These are phyloP conservation scores for Drosophila formosana DNA, from an alignment of 2,888 invertebrate species.

Conservation along the genomic window DNA sequence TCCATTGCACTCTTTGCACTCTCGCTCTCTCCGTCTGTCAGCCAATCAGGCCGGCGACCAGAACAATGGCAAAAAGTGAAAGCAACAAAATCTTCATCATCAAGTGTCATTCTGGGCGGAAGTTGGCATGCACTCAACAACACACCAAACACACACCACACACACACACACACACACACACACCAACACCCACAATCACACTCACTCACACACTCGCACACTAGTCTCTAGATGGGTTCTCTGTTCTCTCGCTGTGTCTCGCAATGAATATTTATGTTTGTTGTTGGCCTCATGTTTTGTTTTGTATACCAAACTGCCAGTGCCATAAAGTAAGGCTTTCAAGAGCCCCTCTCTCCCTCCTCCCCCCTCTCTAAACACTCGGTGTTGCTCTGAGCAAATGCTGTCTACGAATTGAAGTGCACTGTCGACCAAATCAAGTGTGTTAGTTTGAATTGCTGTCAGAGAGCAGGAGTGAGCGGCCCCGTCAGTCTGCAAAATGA, in stretches of 20 bases:
- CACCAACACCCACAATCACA: conserved; percentile 36
- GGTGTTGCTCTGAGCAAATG: conserved; percentile 15
- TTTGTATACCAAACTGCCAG: conserved; percentile 54
- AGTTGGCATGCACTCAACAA: conserved; percentile 63
- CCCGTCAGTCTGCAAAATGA: conserved; percentile 20
- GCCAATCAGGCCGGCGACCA: conserved; percentile 53
- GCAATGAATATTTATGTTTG: conserved; percentile 76
- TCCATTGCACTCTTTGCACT: neutral
- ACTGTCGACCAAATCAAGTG: conserved; percentile 72
- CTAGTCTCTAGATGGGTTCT: conserved; percentile 39
- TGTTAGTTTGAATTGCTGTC: conserved; percentile 64
- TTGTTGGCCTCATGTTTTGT: conserved; percentile 58
- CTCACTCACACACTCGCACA: conserved; percentile 23
- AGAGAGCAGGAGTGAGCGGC: conserved; percentile 10
- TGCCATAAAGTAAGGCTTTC: conserved; percentile 41
- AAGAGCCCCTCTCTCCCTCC: conserved; percentile 10
- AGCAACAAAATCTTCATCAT: conserved; percentile 82
- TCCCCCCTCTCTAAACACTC: neutral
- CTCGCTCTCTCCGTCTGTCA: neutral
- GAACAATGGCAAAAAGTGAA: conserved; percentile 77
- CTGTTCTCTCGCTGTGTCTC: conserved; percentile 34
- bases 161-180: conserved; percentile 31
- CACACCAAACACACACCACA: conserved; percentile 35
- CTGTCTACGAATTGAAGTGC: conserved; percentile 55
- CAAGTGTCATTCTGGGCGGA: conserved; percentile 78